Percentiles rank a stretch among this genome's conserved stretches.
Conservation (phyloP, 1,140 invertebrate species). For the Amyelois transitella region DNA sequence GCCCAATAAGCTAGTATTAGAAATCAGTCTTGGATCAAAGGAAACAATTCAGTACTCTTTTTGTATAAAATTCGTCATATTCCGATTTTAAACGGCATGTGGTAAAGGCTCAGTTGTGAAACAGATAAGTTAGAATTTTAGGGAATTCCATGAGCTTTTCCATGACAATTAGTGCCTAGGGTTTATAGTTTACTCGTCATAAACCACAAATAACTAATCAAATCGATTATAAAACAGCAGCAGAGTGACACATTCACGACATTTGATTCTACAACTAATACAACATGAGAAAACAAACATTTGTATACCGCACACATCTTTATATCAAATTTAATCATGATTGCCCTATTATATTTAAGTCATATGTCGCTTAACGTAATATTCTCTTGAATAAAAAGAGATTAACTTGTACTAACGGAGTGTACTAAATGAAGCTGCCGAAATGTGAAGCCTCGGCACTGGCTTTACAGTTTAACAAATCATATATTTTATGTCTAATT, state of each 20-base stretch:
- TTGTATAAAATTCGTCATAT: slow-evolving; percentile 22
- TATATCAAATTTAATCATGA: slow-evolving; percentile 1
- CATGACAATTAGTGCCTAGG: background rate
- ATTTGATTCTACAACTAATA: background rate
- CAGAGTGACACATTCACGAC: background rate
- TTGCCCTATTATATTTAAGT: background rate
- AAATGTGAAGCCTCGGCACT: background rate
- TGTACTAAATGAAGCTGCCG: background rate
- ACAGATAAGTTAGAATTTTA: slow-evolving; percentile 25
- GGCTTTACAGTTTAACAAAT: background rate
- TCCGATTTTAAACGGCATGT: slow-evolving; percentile 31
- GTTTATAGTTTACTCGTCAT: background rate
- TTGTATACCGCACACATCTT: background rate
- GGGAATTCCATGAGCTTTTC: slow-evolving; percentile 31
- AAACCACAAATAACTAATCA: background rate
- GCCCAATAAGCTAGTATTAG: slow-evolving; percentile 35
- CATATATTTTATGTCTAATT: background rate
- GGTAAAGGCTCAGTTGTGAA: background rate
- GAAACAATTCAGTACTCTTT: slow-evolving; percentile 41
- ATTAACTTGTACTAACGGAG: slow-evolving; percentile 4
- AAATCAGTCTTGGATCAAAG: slow-evolving; percentile 66
- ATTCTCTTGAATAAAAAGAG: background rate
- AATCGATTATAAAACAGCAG: slow-evolving; percentile 7
- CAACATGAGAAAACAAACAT: slow-evolving; percentile 3
- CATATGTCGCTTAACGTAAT: background rate